Evolutionary conservation across 2,797 vertebrate species (phyloP), one percentile per base, ranked within the genome.

Genomic region (Crocodylus rhombifer): DNA sequence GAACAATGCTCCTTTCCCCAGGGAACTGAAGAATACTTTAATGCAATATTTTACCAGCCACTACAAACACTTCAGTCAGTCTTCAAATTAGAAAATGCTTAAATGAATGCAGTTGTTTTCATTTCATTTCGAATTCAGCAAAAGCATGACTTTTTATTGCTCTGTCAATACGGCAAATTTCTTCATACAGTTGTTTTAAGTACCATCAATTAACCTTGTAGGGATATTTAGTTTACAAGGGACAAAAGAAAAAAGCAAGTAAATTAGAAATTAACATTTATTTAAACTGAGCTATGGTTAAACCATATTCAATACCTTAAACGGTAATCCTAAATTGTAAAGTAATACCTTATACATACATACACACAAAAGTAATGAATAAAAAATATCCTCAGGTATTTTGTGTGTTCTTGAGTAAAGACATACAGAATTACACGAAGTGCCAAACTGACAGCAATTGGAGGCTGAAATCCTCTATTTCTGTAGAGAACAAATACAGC

Each of bases 141-240:
- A 79, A 85, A 93, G 86, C 51, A 83, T 79, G 56, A 8, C 60
- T 73, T 28, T 30, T 67, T 80, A 76, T 73, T 80, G n/a, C 55
- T 81, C 64, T 85, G 77, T 42, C 77, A 91, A 76, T 16, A 7
- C 2, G 21, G 26, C 26, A 62, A 26, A 58, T 58, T 80, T 63
- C 57, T 60, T 74, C 26, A 28, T 9, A 36, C 16, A 75, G 16
- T 33, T 42, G 57, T 94, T 88, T 64, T 26, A 86, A 86, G 81
- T 94, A 92, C 93, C 92, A 95, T 91, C 92, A 95, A 89, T 75
- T 90, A 95, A 95, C 77, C 95, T 93, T 93, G 30, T 42, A 55
- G 14, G 55, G 77, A 57, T 17, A 61, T 89, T 84, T 83, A 88
- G 82, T 62, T 95, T 91, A 57, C 20, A 83, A 69, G 58, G 95